Evolutionary conservation across 1,140 invertebrate species (phyloP).

Genomic region (Drosophila willistoni): DNA sequence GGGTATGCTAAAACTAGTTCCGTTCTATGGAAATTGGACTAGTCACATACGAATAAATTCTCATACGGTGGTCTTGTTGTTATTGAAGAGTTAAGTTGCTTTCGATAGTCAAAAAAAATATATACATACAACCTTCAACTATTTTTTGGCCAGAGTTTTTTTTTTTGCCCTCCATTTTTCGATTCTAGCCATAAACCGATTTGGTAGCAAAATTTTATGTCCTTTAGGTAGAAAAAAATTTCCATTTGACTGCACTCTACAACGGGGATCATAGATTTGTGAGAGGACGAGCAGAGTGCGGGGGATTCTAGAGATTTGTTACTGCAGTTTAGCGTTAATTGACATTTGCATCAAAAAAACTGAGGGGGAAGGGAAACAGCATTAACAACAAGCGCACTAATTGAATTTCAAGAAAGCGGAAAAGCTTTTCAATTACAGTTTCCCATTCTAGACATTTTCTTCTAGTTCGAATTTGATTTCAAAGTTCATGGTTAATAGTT

Average conservation of each 20-base stretch:
- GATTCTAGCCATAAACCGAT: conserved; percentile 42
- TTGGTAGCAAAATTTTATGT: conserved; percentile 55
- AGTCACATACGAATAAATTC: conserved; percentile 26
- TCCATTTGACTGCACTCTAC: conserved; percentile 31
- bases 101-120: neutral
- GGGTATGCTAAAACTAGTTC: neutral
- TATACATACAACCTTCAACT: conserved; percentile 18
- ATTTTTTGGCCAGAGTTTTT: conserved; percentile 20
- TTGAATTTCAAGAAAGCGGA: conserved; percentile 42
- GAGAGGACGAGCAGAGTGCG: neutral
- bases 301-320: conserved; percentile 9
- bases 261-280: conserved; percentile 26
- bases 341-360: conserved; percentile 29
- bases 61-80: conserved; percentile 8
- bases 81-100: conserved; percentile 45
- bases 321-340: conserved; percentile 45
- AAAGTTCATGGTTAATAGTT: neutral
- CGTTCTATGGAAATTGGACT: conserved; percentile 32
- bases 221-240: conserved; percentile 46
- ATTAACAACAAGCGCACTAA: conserved; percentile 48
- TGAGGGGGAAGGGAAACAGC: conserved; percentile 2
- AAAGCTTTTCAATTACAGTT: conserved; percentile 30
- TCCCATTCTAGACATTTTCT: neutral
- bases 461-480: neutral
- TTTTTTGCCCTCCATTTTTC: neutral